These are phyloP conservation scores for Euglossa dilemma DNA, from an alignment of 1,140 invertebrate species.

Conservation along the genomic window DNA sequence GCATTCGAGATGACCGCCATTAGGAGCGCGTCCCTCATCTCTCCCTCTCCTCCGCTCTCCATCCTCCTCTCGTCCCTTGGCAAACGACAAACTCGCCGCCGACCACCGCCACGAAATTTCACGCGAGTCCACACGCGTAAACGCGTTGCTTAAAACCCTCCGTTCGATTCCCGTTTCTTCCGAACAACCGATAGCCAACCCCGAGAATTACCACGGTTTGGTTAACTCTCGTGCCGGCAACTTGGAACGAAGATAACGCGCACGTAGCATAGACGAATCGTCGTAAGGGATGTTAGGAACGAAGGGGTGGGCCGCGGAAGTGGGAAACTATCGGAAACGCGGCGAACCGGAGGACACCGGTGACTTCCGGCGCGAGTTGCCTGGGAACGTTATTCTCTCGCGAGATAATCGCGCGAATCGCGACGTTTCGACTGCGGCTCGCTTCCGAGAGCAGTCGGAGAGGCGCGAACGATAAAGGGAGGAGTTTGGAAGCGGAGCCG, in stretches of 20 bases:
- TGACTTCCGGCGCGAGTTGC: slow-evolving; percentile 52
- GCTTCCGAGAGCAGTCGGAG: slow-evolving; percentile 28
- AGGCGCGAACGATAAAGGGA: slow-evolving; percentile 65
- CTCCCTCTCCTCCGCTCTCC: slow-evolving; percentile 29
- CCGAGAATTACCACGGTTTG: too few species aligned
- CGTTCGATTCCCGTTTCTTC: neutral
- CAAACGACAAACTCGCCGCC: slow-evolving; percentile 43
- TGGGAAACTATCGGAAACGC: slow-evolving; percentile 47
- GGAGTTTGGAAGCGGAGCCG: slow-evolving; percentile 73
- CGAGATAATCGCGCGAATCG: slow-evolving; percentile 55
- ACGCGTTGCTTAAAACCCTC: slow-evolving; percentile 21
- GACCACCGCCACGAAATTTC: slow-evolving; percentile 45
- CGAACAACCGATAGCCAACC: too few species aligned
- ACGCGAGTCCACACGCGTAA: neutral
- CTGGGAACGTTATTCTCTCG: slow-evolving; percentile 58
- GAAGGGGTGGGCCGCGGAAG: neutral
- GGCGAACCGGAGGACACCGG: slow-evolving; percentile 52
- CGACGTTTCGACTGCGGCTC: slow-evolving; percentile 36
- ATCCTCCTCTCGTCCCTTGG: slow-evolving; percentile 2
- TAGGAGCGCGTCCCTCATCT: slow-evolving; percentile 61
- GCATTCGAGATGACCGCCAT: slow-evolving; percentile 71
- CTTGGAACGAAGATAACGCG: slow-evolving; percentile 10
- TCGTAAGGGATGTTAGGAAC: neutral
- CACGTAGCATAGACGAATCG: too few species aligned
- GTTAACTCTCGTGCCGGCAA: neutral